phyloP scores from a whole-genome alignment of 2,797 vertebrate genomes.

The Catostomus latipinnis region DNA sequence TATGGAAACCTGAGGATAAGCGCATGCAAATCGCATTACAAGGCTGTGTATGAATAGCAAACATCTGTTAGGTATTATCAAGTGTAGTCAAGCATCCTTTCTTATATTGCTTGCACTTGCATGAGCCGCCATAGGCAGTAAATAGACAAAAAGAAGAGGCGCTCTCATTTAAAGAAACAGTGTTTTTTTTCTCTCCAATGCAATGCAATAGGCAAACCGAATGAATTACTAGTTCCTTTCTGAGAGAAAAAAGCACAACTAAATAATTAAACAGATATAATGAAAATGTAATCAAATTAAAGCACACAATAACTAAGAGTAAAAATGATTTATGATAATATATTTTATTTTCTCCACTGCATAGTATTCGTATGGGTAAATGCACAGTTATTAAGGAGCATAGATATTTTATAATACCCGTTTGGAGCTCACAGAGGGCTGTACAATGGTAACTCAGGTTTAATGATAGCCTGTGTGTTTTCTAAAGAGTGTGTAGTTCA shows the following conservation, averaged over 20 bases:
- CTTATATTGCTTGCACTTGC: background rate
- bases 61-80: constrained; percentile 43
- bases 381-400: background rate
- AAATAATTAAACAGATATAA: too few relatives aligned
- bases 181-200: constrained; percentile 3
- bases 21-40: constrained; percentile 41
- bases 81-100: constrained; percentile 14
- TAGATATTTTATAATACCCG: background rate
- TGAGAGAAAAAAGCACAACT: background rate
- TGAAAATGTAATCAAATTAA: background rate
- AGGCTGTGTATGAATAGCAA: constrained; percentile 29
- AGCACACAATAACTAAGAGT: background rate
- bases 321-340: too few relatives aligned
- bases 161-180: constrained; percentile 48
- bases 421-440: background rate
- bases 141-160: constrained; percentile 31
- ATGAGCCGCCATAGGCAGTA: constrained; percentile 35
- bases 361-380: too few relatives aligned
- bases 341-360: background rate
- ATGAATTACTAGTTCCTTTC: background rate
- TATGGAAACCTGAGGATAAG: constrained; percentile 29
- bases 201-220: background rate
- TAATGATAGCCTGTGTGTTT: too few relatives aligned
- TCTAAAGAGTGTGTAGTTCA: too few relatives aligned
- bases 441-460: too few relatives aligned